These are phyloP conservation scores for Homarus americanus DNA, from an alignment of 1,140 invertebrate genomes.

Conservation along the genomic window DNA sequence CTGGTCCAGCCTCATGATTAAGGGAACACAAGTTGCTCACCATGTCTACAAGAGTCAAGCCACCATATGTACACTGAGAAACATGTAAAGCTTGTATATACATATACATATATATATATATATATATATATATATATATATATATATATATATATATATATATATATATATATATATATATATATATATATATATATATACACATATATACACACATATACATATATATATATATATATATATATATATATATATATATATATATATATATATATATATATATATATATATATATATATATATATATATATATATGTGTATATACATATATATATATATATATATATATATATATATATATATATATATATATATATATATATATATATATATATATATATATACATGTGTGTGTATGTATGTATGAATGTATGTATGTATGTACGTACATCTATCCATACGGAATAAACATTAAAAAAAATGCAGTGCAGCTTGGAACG, in stretches of 20 bases:
- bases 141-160: too few species aligned
- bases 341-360: too few species aligned
- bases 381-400: constrained; percentile 12
- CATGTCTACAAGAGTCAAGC: background rate
- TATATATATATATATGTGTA: too few species aligned
- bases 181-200: too few species aligned
- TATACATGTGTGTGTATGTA: constrained; percentile 1
- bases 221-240: too few species aligned
- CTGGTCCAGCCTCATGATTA: background rate
- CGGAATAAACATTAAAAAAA: background rate
- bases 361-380: background rate
- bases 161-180: too few species aligned
- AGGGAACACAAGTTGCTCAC: background rate
- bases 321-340: too few species aligned
- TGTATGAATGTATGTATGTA: background rate
- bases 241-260: too few species aligned
- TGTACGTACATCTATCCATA: background rate
- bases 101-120: background rate
- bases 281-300: too few species aligned
- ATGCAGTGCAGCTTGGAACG: background rate
- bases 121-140: too few species aligned
- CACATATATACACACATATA: too few species aligned
- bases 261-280: too few species aligned
- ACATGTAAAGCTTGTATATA: constrained; percentile 18
- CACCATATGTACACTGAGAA: background rate